A percentile compares a stretch with the other conserved stretches of the same genome.
phyloP scores from a whole-genome alignment of 2,888 invertebrate species.

The Sinhomidia bicolor region DNA sequence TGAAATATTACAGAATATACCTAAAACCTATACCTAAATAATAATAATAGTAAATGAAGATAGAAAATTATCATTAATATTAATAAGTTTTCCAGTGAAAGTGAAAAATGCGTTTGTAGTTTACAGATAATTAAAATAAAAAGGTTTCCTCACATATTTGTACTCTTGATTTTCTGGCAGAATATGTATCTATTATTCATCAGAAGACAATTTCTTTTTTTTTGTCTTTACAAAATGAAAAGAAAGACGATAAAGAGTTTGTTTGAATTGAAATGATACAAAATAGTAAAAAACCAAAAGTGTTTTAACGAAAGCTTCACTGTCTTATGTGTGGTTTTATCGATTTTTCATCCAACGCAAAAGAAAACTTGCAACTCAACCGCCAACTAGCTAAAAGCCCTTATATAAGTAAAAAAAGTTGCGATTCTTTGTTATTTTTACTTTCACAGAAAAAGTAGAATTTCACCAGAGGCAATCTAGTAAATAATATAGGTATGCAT shows the following conservation, averaged over 20 bases:
- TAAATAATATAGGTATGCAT: conserved; percentile 24
- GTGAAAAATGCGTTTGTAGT: too few relatives aligned
- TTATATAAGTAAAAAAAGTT: too few relatives aligned
- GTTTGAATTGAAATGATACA: not conserved
- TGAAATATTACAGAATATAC: too few relatives aligned
- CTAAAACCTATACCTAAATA: too few relatives aligned
- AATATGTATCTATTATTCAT: not conserved
- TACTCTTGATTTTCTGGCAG: not conserved
- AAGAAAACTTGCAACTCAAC: not conserved
- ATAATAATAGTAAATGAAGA: too few relatives aligned
- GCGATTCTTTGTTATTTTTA: not conserved
- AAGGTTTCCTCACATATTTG: not conserved
- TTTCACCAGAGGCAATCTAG: conserved; percentile 22
- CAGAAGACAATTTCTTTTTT: not conserved
- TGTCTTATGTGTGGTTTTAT: not conserved
- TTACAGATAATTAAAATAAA: too few relatives aligned
- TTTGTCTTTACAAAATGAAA: not conserved
- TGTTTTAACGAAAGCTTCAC: not conserved
- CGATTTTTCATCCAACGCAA: conserved; percentile 31
- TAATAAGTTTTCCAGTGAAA: not conserved
- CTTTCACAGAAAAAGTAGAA: not conserved
- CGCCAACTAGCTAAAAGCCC: not conserved
- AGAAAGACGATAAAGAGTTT: not conserved
- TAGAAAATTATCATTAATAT: not conserved
- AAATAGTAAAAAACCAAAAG: too few relatives aligned